Percentiles rank a stretch among this genome's conserved stretches.
These are phyloP conservation scores for Masticophis lateralis DNA, from an alignment of 2,797 vertebrate species.

Conservation along the genomic window DNA sequence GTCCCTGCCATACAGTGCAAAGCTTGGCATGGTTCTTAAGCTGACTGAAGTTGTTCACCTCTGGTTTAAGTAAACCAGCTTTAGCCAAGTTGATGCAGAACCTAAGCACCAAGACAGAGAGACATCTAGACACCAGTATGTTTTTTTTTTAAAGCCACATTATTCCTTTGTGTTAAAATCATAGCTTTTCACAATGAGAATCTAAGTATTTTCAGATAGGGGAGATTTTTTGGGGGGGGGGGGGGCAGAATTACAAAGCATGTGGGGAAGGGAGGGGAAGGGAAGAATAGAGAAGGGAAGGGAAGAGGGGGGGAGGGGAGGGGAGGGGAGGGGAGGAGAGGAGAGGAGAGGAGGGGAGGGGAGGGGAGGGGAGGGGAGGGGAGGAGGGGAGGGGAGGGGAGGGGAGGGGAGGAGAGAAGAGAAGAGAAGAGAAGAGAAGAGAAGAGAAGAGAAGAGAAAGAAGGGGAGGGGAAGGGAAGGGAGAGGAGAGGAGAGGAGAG, in stretches of 20 bases:
- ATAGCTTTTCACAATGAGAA: not conserved
- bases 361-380: no score
- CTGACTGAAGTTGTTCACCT: not conserved
- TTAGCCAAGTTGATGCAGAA: slow-evolving; percentile 20
- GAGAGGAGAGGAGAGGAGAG: no score
- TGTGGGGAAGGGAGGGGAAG: not conserved
- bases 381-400: no score
- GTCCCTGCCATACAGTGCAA: not conserved
- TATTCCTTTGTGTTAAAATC: not conserved
- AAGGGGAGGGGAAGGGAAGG: accelerated
- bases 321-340: accelerated
- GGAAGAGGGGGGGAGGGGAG: accelerated
- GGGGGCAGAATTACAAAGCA: not conserved
- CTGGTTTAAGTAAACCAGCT: not conserved
- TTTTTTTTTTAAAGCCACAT: not conserved
- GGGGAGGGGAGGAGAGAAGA: no score
- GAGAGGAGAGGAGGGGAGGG: no score
- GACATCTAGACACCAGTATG: accelerated
- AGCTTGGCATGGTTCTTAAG: not conserved
- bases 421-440: no score
- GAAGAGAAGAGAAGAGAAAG: no score
- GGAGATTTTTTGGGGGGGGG: not conserved
- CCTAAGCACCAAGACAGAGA: not conserved
- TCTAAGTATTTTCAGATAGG: not conserved
- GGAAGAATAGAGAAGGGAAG: no score